Evolutionary conservation across 2,888 invertebrate species (phyloP), one percentile per base, ranked within the genome.

Genomic region (Phragmatobia fuliginosa): DNA sequence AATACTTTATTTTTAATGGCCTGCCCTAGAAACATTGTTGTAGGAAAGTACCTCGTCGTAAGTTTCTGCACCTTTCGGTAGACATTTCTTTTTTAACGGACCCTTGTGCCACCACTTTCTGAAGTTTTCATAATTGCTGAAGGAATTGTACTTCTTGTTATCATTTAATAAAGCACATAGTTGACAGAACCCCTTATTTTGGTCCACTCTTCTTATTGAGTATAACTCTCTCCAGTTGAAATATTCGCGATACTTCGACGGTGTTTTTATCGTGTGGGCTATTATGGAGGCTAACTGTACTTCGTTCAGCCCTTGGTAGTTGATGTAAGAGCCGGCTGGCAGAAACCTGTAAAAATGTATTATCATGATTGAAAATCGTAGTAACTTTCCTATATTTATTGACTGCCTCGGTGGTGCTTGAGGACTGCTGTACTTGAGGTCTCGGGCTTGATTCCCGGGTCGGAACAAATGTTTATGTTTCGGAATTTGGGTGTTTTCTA

Each of bases 51-150:
- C 56, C 11, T 65, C 64, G 28, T 56, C 49, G 5, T 33, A 56
- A 7, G 64, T 65, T 49, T 88, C 85, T 0, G 85, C 79, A 0
- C 91, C 88, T 78, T 82, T 86, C 0, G 88, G 88, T 0, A 76
- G 75, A 28, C 90, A 90, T 58, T 77, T 84, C 0, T 83, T 72
- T 1, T 73, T 78, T 28, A 90, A 63, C 0, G 85, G 74, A 0
- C 87, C 88, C 4, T 75, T 71, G 45, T 86, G 88, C 94, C 94
- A 94, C 94, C 94, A 94, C 2, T 81, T 82, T 21, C 93, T 87
- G 11, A 94, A 91, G 0, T 77, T 68, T 5, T 76, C 78, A 56
- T 91, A 90, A 0, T 76, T 73, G 28, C 83, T 88, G 1, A 70
- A 68, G 0, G 38, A 73, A 0, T 71, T 60, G 52, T 85, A 75